Conservation (phyloP, 2,113 vertebrate genomes). For the Eubucco bourcierii region DNA sequence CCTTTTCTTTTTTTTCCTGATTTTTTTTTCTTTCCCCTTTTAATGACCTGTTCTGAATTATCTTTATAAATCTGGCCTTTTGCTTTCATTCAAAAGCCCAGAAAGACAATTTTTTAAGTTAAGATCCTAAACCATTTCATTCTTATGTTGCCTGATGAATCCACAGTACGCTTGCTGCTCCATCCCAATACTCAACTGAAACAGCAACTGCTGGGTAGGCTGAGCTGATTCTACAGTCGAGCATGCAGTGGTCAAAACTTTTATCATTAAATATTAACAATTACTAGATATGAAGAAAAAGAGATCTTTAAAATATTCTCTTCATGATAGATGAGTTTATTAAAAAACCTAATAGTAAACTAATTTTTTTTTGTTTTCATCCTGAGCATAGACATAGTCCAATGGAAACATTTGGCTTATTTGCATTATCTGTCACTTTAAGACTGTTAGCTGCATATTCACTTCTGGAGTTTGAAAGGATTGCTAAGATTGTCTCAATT, state of each 20-base stretch:
- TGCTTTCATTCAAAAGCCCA: not conserved
- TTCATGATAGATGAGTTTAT: not conserved
- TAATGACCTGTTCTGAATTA: not conserved
- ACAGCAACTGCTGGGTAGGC: not conserved
- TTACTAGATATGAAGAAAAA: not conserved
- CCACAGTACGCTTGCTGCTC: not conserved
- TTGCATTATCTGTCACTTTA: constrained; percentile 38
- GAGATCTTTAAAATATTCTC: not conserved
- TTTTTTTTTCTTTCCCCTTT: not conserved
- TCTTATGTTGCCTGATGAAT: not conserved
- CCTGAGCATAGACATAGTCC: not conserved
- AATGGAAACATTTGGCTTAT: constrained; percentile 5
- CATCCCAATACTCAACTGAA: not conserved
- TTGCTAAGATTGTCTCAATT: constrained; percentile 23
- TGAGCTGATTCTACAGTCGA: not conserved
- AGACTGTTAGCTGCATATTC: constrained; percentile 18
- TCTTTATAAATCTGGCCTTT: not conserved
- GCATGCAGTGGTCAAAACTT: not conserved
- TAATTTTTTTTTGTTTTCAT: not conserved
- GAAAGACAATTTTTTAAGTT: not conserved
- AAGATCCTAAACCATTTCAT: not conserved
- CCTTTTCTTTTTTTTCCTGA: not conserved
- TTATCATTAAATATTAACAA: not conserved
- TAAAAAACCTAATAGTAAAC: not conserved
- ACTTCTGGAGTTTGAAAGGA: constrained; percentile 27